Conservation (phyloP, 30 jellyfish, hydroid and myxozoan species). For the Rhopilema esculentum region DNA sequence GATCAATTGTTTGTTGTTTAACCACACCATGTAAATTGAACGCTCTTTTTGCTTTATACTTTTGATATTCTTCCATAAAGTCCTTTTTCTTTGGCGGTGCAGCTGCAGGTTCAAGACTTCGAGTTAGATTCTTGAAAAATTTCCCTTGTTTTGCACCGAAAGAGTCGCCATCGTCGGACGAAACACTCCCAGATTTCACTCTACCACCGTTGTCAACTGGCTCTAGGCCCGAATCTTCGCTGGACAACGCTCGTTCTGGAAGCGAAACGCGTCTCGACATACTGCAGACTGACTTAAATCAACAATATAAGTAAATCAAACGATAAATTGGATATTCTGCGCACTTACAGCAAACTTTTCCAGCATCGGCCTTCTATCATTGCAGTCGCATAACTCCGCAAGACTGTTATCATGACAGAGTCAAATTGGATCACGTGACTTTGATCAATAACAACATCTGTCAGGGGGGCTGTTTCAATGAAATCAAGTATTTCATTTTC, state of each 20-base stretch:
- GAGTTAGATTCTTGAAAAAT: slow-evolving; percentile 45
- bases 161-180: slow-evolving; percentile 72
- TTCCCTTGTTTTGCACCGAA: slow-evolving; percentile 43
- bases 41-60: slow-evolving; percentile 72
- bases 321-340: neutral
- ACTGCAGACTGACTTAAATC: neutral
- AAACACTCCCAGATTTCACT: slow-evolving; percentile 66
- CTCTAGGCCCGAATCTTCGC: slow-evolving; percentile 60
- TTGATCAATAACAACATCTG: neutral
- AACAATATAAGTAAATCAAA: too few species aligned
- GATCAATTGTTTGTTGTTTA: slow-evolving; percentile 68
- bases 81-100: slow-evolving; percentile 63
- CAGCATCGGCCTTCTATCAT: neutral
- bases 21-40: slow-evolving; percentile 64
- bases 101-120: slow-evolving; percentile 62
- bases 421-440: slow-evolving; percentile 30
- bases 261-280: slow-evolving; percentile 49
- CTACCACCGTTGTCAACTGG: slow-evolving; percentile 25
- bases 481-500: neutral
- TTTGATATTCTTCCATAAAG: slow-evolving; percentile 52
- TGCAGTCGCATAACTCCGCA: neutral
- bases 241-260: slow-evolving; percentile 36
- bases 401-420: slow-evolving; percentile 26
- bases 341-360: neutral
- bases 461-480: slow-evolving; percentile 5